Evolutionary conservation across 2,888 invertebrate species (phyloP), one percentile per base, ranked within the genome.

Genomic region (Chouioia cunea): DNA sequence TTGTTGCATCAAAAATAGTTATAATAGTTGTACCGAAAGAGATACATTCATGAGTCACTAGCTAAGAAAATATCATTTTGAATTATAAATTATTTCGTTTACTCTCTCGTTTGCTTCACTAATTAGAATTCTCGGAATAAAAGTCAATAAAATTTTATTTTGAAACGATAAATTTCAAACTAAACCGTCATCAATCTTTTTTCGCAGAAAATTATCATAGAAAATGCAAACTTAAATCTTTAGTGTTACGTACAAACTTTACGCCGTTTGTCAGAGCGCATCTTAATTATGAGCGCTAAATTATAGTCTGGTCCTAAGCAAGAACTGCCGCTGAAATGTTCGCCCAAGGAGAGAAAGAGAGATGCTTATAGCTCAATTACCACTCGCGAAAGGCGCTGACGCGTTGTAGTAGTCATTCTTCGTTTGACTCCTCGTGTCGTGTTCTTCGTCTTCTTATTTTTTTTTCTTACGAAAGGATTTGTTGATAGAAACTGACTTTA

Each of bases 341-440:
- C 79, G 82, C 79, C 80, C 73, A 79, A 27, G 27, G 27, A 27
- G 27, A 27, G 27, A 27, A 6, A 27, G 78, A 77, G 75, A 80
- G 80, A 79, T 78, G 82, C 79, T 83, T 82, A 84, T 79, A 82
- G 81, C 83, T 83, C 83, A 83, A 83, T 83, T 83, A 83, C 81
- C 80, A 80, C 81, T 82, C 72, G 82, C 78, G 79, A 36, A 74
- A 78, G 80, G 68, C 78, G 79, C 79, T 83, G 83, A 82, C 82
- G 82, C 81, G 82, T 10, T 36, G 36, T 36, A 80, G 77, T 75
- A 77, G 74, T 70, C 76, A 36, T 74, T 36, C 56, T 62, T 50
- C 46, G 60, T 62, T 60, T 50, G 16, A 48, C 43, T 3, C 50
- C 36, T 22, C 44, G 16, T 44, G 20, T 14, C 48, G 48, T 16